phyloP scores from a whole-genome alignment of 2,888 invertebrate genomes.

The Eudemis profundana region DNA sequence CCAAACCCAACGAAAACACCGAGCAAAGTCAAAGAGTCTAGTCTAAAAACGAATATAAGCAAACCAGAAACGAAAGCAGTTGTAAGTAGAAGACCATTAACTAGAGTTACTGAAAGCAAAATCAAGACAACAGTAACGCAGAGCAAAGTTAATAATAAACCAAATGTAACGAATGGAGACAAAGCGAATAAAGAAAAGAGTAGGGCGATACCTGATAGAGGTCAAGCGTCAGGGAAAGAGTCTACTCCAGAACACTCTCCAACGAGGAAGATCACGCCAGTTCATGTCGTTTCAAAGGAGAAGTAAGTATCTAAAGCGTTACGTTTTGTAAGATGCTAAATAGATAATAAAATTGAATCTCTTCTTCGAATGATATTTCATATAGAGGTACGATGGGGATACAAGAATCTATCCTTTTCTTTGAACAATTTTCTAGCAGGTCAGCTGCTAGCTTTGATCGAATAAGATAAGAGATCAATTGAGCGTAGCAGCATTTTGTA shows the following conservation, averaged over 20 bases:
- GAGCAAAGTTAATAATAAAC: constrained; percentile 56
- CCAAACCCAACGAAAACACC: constrained; percentile 79
- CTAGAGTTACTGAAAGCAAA: constrained; percentile 68
- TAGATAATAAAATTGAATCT: no score
- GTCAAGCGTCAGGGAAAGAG: constrained; percentile 87
- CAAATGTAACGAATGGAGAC: constrained; percentile 59
- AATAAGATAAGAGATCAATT: no score
- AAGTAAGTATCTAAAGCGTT: constrained; percentile 70
- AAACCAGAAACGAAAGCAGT: constrained; percentile 59
- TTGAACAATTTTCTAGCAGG: no score
- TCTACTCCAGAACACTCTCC: constrained; percentile 87
- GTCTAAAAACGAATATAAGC: constrained; percentile 67
- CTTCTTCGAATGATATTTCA: no score
- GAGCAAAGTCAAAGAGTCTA: constrained; percentile 82
- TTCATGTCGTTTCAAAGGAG: constrained; percentile 56
- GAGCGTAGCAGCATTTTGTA: no score
- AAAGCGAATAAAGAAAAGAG: constrained; percentile 68
- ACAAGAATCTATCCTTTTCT: no score
- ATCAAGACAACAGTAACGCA: constrained; percentile 58
- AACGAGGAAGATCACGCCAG: constrained; percentile 68
- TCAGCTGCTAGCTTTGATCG: no score
- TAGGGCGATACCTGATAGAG: constrained; percentile 76
- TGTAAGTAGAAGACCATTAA: constrained; percentile 66
- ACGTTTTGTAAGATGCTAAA: no score
- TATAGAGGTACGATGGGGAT: no score